Evolutionary conservation across 2,888 invertebrate species (phyloP), one percentile per base, ranked within the genome.

Genomic region (Lysandra bellargus): DNA sequence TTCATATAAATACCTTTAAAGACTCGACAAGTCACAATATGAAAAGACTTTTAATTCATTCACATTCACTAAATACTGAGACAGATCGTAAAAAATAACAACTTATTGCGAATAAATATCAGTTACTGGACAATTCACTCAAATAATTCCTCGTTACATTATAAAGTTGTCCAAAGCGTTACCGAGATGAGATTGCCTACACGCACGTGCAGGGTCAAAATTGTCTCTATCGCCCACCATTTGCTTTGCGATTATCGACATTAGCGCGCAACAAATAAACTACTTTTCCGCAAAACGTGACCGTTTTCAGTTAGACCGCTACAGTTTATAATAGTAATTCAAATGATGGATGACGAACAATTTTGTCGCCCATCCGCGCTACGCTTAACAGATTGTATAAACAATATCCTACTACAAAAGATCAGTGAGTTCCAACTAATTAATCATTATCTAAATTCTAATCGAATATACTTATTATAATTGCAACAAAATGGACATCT

Each of bases 1-100:
- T 93, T 91, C 91, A 93, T 93, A 93, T 91, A 93, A 94, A 94
- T 94, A 93, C 90, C 93, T 92, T 92, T 91, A 92, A 92, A 93
- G 92, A 93, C 91, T 91, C 89, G 89, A 92, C 90, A 92, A 91
- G 91, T 93, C 93, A 91, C 92, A 92, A 91, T 92, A 93, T 91
- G 91, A 91, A 93, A 92, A 92, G 90, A 92, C 87, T 90, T 88
- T 30, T 86, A 86, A 89, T 89, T 87, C 88, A 87, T 91, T 90
- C 90, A 91, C 90, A 89, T 91, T 88, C 88, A 90, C 89, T 90
- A 91, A 90, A 91, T 89, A 92, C 90, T 90, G 89, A 88, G 89
- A 89, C 89, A 87, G 86, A 87, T 89, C 89, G 89, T 91, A 91
- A 88, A 92, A 92, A 91, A 89, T 87, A 92, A 93, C 92, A 92